A percentile compares a stretch with the other conserved stretches of the same genome.
Evolutionary conservation across 2,797 vertebrate genomes (phyloP).

Genomic region (Lerista edwardsae): DNA sequence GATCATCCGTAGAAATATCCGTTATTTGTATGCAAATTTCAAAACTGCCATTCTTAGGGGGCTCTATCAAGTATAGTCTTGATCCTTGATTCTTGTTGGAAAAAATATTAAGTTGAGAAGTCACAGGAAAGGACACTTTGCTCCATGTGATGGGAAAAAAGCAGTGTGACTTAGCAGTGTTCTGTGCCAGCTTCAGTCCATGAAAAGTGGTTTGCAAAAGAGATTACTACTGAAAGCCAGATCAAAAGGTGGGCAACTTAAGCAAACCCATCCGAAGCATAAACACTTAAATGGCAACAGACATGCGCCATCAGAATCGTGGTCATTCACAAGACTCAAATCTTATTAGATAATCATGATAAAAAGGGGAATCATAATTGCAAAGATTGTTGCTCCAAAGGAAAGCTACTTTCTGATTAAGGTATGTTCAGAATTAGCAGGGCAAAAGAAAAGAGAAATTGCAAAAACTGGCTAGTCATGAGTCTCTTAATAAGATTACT

Average conservation of each 20-base stretch:
- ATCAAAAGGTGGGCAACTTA: background rate
- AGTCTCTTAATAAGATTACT: background rate
- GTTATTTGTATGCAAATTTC: background rate
- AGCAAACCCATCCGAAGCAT: background rate
- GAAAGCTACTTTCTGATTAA: accelerated
- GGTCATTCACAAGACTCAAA: background rate
- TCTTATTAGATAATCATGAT: constrained; percentile 1
- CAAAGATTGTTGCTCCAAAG: background rate
- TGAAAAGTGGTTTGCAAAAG: background rate
- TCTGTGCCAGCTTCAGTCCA: background rate
- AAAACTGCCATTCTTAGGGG: constrained; percentile 8
- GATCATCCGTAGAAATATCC: constrained; percentile 17
- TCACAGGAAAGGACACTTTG: background rate
- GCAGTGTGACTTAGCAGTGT: background rate
- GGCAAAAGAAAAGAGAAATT: background rate
- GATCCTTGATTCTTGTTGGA: background rate
- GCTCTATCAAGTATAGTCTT: constrained; percentile 40
- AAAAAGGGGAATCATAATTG: background rate
- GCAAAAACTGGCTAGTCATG: accelerated
- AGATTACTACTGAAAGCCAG: constrained; percentile 2
- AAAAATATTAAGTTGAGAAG: background rate
- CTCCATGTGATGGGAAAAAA: background rate
- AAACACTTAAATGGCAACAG: background rate
- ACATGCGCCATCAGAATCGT: background rate
- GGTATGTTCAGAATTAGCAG: background rate